Evolutionary conservation across 2,888 invertebrate species (phyloP).

Genomic region (Volucella zonaria): DNA sequence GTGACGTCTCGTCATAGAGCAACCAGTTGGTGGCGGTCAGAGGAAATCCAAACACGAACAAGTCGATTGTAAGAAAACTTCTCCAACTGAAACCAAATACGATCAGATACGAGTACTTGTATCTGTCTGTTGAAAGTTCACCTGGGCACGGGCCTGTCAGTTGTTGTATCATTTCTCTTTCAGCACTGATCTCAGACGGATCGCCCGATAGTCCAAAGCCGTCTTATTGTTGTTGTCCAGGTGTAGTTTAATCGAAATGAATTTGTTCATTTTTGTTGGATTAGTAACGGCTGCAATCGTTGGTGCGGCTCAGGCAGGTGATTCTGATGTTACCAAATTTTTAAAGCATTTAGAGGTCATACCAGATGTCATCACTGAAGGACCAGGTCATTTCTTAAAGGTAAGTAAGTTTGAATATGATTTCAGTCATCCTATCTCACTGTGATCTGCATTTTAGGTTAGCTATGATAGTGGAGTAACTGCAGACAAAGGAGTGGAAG

Average conservation of each 20-base stretch:
- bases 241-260: conserved; percentile 57
- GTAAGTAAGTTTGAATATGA: conserved; percentile 74
- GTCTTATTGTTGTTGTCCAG: conserved; percentile 29
- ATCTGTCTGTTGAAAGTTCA: conserved; percentile 53
- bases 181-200: conserved; percentile 66
- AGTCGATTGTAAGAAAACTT: conserved; percentile 17
- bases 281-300: conserved; percentile 52
- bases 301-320: conserved; percentile 71
- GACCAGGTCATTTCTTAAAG: conserved; percentile 80
- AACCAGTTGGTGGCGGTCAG: conserved; percentile 48
- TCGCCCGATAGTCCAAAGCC: conserved; percentile 48
- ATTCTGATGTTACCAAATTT: conserved; percentile 79
- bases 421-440: background rate
- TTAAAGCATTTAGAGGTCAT: conserved; percentile 80
- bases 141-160: conserved; percentile 46
- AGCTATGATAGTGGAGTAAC: conserved; percentile 79
- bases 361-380: conserved; percentile 79
- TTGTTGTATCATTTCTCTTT: conserved; percentile 63
- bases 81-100: background rate
- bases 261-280: conserved; percentile 64
- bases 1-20: conserved; percentile 35
- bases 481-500: conserved; percentile 86
- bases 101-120: conserved; percentile 8
- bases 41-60: conserved; percentile 42
- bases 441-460: conserved; percentile 74